Percentiles rank a stretch among this genome's conserved stretches.
Conservation (phyloP, 2,797 vertebrate genomes). For the Dromococcyx pavoninus region DNA sequence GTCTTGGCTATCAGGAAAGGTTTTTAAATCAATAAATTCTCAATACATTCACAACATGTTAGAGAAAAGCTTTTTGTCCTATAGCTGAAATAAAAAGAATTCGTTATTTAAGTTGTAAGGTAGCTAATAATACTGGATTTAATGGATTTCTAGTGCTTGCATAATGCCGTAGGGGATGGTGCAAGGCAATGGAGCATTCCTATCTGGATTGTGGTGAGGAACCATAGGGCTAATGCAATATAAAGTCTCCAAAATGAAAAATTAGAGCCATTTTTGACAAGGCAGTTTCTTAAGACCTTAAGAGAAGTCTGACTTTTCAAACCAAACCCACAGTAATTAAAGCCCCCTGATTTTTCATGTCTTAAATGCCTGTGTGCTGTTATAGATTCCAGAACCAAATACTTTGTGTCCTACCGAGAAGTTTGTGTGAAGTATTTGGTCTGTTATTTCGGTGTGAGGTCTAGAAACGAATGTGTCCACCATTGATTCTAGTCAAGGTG, state of each 20-base stretch:
- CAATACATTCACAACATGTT: neutral
- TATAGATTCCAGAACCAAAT: neutral
- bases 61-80: neutral
- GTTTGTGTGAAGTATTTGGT: accelerated
- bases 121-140: neutral
- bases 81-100: neutral
- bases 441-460: neutral
- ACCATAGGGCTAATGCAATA: neutral
- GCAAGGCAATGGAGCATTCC: neutral
- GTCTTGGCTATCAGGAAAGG: neutral
- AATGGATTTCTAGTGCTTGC: neutral
- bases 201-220: neutral
- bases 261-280: neutral
- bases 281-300: neutral
- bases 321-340: neutral
- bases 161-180: neutral
- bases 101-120: neutral
- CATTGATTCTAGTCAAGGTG: neutral
- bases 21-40: neutral
- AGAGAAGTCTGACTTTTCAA: neutral
- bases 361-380: neutral
- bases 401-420: neutral
- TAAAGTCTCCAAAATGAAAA: neutral
- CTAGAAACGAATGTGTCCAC: neutral
- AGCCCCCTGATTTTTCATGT: neutral